These are phyloP conservation scores for Drosophila seclusa DNA, from an alignment of 2,888 invertebrate genomes.

Conservation along the genomic window DNA sequence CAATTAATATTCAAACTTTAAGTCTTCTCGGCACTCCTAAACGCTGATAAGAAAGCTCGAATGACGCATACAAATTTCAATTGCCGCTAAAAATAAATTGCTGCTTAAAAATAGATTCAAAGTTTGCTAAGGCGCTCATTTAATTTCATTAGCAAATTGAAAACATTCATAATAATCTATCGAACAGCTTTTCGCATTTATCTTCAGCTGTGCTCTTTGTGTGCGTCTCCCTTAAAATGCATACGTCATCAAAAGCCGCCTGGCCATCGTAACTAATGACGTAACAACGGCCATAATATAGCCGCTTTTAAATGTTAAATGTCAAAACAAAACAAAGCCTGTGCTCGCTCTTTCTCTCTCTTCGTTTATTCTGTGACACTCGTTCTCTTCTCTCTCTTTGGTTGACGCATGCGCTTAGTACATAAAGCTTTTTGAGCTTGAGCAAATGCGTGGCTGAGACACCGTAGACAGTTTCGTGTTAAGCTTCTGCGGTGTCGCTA, in stretches of 20 bases:
- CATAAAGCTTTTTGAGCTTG: constrained; percentile 54
- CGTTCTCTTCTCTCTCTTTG: neutral
- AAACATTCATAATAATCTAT: constrained; percentile 30
- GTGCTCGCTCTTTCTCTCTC: neutral
- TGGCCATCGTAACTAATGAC: constrained; percentile 35
- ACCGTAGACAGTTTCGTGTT: constrained; percentile 58
- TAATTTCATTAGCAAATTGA: constrained; percentile 41
- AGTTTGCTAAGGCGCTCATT: constrained; percentile 18
- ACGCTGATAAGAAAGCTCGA: neutral
- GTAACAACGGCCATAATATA: constrained; percentile 31
- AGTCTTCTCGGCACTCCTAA: neutral
- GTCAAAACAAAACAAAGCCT: constrained; percentile 58
- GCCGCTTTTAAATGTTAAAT: constrained; percentile 38
- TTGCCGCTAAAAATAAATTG: constrained; percentile 20
- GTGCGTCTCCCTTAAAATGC: constrained; percentile 16
- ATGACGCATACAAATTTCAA: constrained; percentile 20
- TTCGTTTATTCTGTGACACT: neutral
- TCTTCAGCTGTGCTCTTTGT: neutral
- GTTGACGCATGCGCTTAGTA: constrained; percentile 58
- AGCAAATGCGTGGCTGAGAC: constrained; percentile 41
- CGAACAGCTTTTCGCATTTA: constrained; percentile 30
- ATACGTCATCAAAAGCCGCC: constrained; percentile 44
- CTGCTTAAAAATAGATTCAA: constrained; percentile 20
- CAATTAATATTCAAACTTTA: neutral
- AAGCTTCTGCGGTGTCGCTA: constrained; percentile 58